These are phyloP conservation scores for Caiman crocodilus DNA, from an alignment of 2,797 vertebrate species.

Conservation along the genomic window DNA sequence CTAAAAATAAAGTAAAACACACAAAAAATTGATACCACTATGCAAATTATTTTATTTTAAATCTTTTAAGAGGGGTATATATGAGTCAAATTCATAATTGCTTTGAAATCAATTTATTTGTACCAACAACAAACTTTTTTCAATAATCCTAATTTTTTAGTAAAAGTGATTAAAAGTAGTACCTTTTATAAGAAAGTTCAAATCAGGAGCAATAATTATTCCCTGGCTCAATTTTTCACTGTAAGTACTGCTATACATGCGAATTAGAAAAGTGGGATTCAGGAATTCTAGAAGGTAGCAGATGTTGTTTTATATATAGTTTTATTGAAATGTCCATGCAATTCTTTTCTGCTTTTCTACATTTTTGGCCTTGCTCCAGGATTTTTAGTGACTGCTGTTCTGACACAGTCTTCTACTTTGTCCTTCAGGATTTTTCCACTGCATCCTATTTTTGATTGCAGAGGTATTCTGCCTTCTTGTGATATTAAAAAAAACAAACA, in stretches of 20 bases:
- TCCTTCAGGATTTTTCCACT: not conserved
- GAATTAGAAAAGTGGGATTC: slow-evolving; percentile 60
- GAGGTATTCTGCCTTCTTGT: not conserved
- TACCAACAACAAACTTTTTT: not conserved
- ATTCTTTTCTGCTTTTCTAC: not conserved
- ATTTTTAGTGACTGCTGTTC: not conserved
- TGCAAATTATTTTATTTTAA: slow-evolving; percentile 21
- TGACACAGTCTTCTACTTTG: not conserved
- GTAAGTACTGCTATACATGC: slow-evolving; percentile 53
- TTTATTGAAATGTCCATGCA: not conserved
- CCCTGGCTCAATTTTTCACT: slow-evolving; percentile 46
- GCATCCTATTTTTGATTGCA: not conserved
- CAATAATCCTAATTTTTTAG: not conserved
- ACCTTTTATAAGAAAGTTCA: slow-evolving; percentile 56
- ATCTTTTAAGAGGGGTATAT: not conserved
- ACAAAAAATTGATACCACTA: slow-evolving; percentile 20
- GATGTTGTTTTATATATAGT: not conserved
- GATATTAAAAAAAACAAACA: not conserved
- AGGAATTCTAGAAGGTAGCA: slow-evolving; percentile 36
- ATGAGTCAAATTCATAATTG: not conserved
- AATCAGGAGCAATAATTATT: slow-evolving; percentile 58
- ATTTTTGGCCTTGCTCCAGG: not conserved
- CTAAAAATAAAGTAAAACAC: not conserved
- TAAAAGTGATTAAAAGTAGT: slow-evolving; percentile 9
- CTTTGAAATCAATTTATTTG: not conserved